Evolutionary conservation across 92 coral and sea anemone species (phyloP).

Genomic region (Epizoanthus illoricatus): DNA sequence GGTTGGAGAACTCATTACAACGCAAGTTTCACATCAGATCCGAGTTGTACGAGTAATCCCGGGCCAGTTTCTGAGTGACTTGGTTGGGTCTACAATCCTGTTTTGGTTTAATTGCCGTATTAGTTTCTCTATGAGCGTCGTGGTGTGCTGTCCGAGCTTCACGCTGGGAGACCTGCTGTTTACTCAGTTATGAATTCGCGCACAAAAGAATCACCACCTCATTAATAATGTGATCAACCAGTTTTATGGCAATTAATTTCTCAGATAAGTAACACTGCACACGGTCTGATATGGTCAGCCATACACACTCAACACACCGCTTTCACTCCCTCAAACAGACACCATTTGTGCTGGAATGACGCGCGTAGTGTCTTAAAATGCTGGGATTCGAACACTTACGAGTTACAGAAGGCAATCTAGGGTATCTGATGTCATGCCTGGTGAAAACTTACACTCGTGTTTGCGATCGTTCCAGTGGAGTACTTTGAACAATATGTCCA

Average conservation of each 20-base stretch:
- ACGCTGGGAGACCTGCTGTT: background rate
- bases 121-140: background rate
- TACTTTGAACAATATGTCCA: background rate
- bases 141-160: slow-evolving; percentile 1
- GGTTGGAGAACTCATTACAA: slow-evolving; percentile 54
- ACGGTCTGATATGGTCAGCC: background rate
- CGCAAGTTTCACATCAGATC: background rate
- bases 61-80: background rate
- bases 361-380: background rate
- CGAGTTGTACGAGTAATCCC: background rate
- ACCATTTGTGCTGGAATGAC: background rate
- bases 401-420: background rate
- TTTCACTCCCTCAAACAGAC: background rate
- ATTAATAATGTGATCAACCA: background rate
- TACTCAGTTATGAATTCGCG: slow-evolving; percentile 7
- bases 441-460: background rate
- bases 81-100: background rate
- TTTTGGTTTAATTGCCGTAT: background rate
- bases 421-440: background rate
- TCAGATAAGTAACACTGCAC: background rate
- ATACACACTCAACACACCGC: background rate
- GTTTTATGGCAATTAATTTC: background rate
- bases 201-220: slow-evolving; percentile 8
- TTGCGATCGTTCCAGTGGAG: slow-evolving; percentile 1
- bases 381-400: background rate